Percentiles rank a stretch among this genome's conserved stretches.
These are phyloP conservation scores for Pseudocheirus occidentalis DNA, from an alignment of 2,797 vertebrate species.

Conservation along the genomic window DNA sequence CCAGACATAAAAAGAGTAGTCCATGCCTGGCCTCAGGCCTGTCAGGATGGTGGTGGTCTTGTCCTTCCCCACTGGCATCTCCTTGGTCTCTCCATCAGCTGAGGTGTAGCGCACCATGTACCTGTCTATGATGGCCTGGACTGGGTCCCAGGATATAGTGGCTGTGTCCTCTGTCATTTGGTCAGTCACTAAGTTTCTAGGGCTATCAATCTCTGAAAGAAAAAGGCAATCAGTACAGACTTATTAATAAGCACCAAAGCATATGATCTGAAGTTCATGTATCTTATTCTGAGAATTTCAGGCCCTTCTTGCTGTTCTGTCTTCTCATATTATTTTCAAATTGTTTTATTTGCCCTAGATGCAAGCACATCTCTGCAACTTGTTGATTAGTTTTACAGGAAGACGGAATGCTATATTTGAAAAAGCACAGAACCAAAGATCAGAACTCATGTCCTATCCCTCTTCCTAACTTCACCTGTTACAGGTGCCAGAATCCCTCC, in stretches of 20 bases:
- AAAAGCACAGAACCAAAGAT: neutral
- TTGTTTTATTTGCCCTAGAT: neutral
- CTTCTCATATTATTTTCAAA: neutral
- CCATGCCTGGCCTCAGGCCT: constrained; percentile 85
- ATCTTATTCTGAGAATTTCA: neutral
- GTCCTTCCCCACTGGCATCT: constrained; percentile 83
- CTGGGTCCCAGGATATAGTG: constrained; percentile 84
- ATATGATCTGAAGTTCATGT: neutral
- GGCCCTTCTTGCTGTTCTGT: neutral
- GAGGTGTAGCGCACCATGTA: constrained; percentile 87
- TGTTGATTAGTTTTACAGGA: neutral
- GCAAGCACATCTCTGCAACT: neutral
- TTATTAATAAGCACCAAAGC: neutral
- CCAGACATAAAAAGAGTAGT: constrained; percentile 87
- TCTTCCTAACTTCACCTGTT: neutral
- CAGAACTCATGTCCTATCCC: neutral
- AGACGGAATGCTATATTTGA: neutral
- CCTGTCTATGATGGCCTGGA: constrained; percentile 84
- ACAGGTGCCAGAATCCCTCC: neutral
- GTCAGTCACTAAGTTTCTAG: constrained; percentile 85
- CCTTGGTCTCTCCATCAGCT: constrained; percentile 80
- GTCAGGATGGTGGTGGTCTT: constrained; percentile 81
- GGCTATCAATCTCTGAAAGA: constrained; percentile 86
- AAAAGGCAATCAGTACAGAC: neutral
- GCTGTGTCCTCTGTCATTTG: constrained; percentile 85